phyloP scores from a whole-genome alignment of 2,888 invertebrate genomes.

The Cylindroiulus punctatus region DNA sequence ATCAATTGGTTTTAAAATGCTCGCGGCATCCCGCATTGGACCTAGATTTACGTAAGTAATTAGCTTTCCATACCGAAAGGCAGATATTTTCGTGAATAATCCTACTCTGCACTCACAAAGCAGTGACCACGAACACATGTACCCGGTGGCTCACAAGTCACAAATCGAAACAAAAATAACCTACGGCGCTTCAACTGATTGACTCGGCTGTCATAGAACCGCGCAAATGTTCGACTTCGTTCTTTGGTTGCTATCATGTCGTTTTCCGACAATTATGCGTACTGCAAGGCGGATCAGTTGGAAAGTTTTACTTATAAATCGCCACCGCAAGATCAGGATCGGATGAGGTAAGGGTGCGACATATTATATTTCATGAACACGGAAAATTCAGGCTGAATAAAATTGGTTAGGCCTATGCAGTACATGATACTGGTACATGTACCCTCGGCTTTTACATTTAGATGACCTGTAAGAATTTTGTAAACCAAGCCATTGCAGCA shows the following conservation, averaged over 20 bases:
- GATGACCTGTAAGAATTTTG: too few relatives aligned
- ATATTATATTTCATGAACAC: too few relatives aligned
- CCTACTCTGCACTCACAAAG: not conserved
- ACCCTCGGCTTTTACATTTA: too few relatives aligned
- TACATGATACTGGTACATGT: too few relatives aligned
- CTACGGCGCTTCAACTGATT: not conserved
- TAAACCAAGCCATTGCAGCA: too few relatives aligned
- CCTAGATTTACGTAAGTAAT: not conserved
- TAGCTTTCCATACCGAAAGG: not conserved
- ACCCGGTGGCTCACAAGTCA: not conserved
- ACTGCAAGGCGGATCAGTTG: not conserved
- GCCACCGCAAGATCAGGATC: not conserved
- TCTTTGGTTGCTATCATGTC: not conserved
- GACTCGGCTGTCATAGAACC: not conserved
- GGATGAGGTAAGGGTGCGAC: not conserved
- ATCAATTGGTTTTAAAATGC: too few relatives aligned
- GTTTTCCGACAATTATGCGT: not conserved
- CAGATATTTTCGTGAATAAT: not conserved
- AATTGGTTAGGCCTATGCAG: too few relatives aligned
- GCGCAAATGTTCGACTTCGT: constrained; percentile 2
- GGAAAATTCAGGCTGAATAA: too few relatives aligned
- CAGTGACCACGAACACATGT: constrained; percentile 24
- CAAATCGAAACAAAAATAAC: not conserved
- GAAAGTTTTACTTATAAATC: not conserved
- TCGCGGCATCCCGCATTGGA: too few relatives aligned